Evolutionary conservation across 2,888 invertebrate genomes (phyloP), one percentile per base, ranked within the genome.

Genomic region (Drosophila atripex): DNA sequence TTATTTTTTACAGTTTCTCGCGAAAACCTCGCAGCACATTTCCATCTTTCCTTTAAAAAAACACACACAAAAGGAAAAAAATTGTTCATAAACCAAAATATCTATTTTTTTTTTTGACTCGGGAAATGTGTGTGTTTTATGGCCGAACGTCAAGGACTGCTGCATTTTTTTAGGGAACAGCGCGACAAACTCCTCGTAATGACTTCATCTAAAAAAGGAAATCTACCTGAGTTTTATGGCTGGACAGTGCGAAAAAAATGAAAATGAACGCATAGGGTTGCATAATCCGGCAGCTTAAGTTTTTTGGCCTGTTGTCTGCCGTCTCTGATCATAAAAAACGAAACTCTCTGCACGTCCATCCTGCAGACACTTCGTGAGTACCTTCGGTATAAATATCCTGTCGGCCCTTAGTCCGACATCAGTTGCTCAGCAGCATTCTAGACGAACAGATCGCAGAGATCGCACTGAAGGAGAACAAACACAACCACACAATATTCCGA

Each of bases 1-100:
- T 78, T 75, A 83, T 88, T 85, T 88, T 85, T 85, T 86, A 85
- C 88, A 70, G 63, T 85, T 85, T 88, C 86, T 18, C 39, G 76
- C 60, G 78, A 84, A 84, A 85, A 78, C 68, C 54, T 56, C 39
- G 18, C 41, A 14, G 14, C 52, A 50, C 43, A 47, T 68, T 66
- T 68, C 59, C 66, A 71, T 21, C 30, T 57, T 57, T 52, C 55
- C 52, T 52, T 56, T 54, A 39, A 49, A 71, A 53, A 60, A 53
- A 61, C 9, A 49, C 14, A 39, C 21, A 56, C 14, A 32, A 14
- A 9, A 8, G 39, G 3, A 18, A 41, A 41, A 39, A 41, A 41
- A 49, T 64, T 63, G 64, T 52, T 35, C 63, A 64, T 66, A 65
- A 32, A 45, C 38, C 23, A 53, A 65, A 38, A 76, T 59, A 54